Base-by-base conservation (phyloP, 2,888 invertebrate species). In the Eupelmus urozonus region DNA sequence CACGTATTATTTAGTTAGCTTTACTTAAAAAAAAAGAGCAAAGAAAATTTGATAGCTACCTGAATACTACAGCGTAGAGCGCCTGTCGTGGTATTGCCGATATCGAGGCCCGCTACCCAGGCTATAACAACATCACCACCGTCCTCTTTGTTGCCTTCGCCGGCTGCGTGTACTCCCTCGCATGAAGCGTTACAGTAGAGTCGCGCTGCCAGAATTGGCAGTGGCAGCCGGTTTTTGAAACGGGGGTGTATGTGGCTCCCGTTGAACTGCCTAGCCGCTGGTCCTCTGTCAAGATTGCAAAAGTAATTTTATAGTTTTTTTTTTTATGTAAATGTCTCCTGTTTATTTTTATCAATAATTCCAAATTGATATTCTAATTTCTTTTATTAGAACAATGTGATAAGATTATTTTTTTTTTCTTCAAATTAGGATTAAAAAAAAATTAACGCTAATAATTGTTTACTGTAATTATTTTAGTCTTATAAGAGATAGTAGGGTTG, bases 41-140 rank as follows among this genome's bases (percentile, higher is more conserved):
- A 34, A 34, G 34, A 34, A 34, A 3, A 34, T 5, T 34, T 5
- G 9, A 34, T 34, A 34, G 9, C 9, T 83, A 89, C 89, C 83
- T 89, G 86, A 67, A 89, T 87, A 53, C 87, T 88, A 78, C 88
- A 89, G 16, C 85, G 83, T 18, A 89, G 79, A 7, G 84, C 80
- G 9, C 85, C 84, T 4, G 79, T 80, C 7, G 82, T 81, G 2
- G 84, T 78, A 55, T 83, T 85, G 49, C 87, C 85, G 45, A 88
- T 82, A 60, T 89, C 88, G 45, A 89, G 78, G 72, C 88, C 89
- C 23, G 88, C 88, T n/a, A 89, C 83, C 89, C 89, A 89, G 11
- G 85, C 85, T 34, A 89, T 87, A 45, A 89, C 84, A 18, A 88
- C 82, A 60, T 88, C 85, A 5, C 85, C 85, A n/a, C 84, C 82